Base-by-base conservation (phyloP, 2,797 vertebrate genomes). In the Benthosema pterotum region DNA sequence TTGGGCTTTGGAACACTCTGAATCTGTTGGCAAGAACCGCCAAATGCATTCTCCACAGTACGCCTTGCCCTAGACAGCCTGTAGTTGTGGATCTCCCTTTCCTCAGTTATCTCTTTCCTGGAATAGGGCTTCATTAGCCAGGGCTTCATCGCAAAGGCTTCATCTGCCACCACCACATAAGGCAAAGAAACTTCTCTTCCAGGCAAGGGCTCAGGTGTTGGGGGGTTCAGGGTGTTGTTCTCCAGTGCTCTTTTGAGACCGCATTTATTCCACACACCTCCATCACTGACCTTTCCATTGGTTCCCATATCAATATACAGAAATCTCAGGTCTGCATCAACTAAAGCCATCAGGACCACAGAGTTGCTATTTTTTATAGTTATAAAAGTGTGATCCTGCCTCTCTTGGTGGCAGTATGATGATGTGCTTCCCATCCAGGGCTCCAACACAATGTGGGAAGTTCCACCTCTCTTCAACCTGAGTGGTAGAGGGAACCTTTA, bases 281-380 rank as follows among this genome's bases (percentile, higher is more conserved):
- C 47, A 49, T 49, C 47, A 15, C 47, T 49, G 13, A 49, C 47
- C 13, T 15, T 49, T 3, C 47, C 47, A 49, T 49, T 49, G 14
- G 47, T 49, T 13, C 47, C 47, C 3, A 49, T n/a, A 49, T 49
- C 47, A n/a, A 49, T 49, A n/a, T 49, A 49, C 47, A 49, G 13
- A n/a, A 14, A 49, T 7, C 15, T 49, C 1, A 49, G 15, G 15
- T 49, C 47, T 49, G 47, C 47, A 49, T 49, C 47, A 49, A 49
- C 47, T n/a, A 49, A 15, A 3, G 47, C 15, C 47, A 49, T 49
- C 15, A 49, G 15, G 15, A n/a, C 47, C 1, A 49, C 16, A n/a
- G 47, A 49, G 15, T 49, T 49, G 47, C 6, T 5, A 25, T n/a
- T 25, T 2, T 25, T 25, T 25, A 25, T 25, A 25, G 5, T 25